Base-by-base conservation (phyloP, 2,797 vertebrate species). In the Parauchenoglanis punctatus region DNA sequence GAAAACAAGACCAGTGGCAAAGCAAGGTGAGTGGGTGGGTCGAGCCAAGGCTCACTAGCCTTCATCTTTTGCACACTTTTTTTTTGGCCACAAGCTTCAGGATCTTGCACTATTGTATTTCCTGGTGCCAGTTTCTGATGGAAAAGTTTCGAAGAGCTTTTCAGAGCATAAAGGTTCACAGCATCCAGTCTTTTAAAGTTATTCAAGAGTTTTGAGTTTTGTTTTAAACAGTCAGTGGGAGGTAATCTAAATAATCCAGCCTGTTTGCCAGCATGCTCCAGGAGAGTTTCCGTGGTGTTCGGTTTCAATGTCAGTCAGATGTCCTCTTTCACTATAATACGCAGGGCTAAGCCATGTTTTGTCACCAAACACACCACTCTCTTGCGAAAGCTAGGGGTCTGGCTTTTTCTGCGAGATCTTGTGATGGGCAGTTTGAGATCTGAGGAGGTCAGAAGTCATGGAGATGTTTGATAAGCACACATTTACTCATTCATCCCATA, bases 1-100 rank as follows among this genome's bases (percentile, higher is more conserved):
- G 99, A 99, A 96, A 98, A 91, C 97, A 99, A 99, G 96, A 90
- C 95, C 91, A 96, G 95, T 95, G 93, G 96, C 93, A 99, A 98
- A 97, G 96, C 97, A 95, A 98, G 95, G 96, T 96, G 90, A 91
- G 95, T 91, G 54, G 40, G n/a, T 54, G 44, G 68, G 44, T 25
- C 11, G 20, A 61, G 58, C n/a, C 31, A 25, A n/a, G 6, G 7
- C 52, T 18, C 3, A 2, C 7, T 54, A 18, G 13, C 7, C 6
- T 17, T 59, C 4, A 59, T 80, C 10, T 44, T 59, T 44, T 25
- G 31, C 28, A 61, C 56, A 7, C 35, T 40, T 61, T 40, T 61
- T 44, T 20, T 65, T 25, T 82, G 44, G n/a, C 44, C 25, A 18
- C 44, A 31, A 10, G 28, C 49, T 68, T 72, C 46, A 84, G 49